A percentile compares a stretch with the other conserved stretches of the same genome.
These are phyloP conservation scores for Festucalex cinctus DNA, from an alignment of 2,113 vertebrate species.

Conservation along the genomic window DNA sequence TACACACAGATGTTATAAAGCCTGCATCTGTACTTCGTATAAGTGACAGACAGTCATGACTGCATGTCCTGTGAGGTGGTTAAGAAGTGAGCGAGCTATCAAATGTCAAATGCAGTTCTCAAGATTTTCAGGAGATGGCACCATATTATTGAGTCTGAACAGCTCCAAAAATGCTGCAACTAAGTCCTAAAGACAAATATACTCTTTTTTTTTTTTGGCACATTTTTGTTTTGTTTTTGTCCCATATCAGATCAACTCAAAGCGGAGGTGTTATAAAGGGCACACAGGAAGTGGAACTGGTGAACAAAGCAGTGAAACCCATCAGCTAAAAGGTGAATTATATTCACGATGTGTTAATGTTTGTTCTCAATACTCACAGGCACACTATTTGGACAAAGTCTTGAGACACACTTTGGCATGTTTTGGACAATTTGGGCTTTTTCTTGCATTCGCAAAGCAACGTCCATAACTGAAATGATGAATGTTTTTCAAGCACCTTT, in stretches of 20 bases:
- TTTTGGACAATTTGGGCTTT: not conserved
- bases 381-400: not conserved
- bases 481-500: not conserved
- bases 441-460: not conserved
- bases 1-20: conserved; percentile 12
- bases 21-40: conserved; percentile 57
- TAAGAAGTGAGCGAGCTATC: conserved; percentile 61
- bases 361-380: conserved; percentile 11
- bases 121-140: conserved; percentile 82
- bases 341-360: conserved; percentile 22
- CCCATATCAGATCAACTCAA: conserved; percentile 61
- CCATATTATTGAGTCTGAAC: conserved; percentile 74
- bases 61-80: conserved; percentile 45
- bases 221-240: conserved; percentile 66
- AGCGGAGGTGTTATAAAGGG: conserved; percentile 66
- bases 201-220: conserved; percentile 75
- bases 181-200: conserved; percentile 74
- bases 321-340: conserved; percentile 37
- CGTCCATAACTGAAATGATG: not conserved
- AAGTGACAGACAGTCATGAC: conserved; percentile 41
- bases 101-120: conserved; percentile 68
- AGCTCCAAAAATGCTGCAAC: conserved; percentile 68
- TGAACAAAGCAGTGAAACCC: conserved; percentile 44
- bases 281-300: conserved; percentile 25
- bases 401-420: not conserved